Conservation (phyloP, 2,888 invertebrate genomes). For the Euphydryas editha region DNA sequence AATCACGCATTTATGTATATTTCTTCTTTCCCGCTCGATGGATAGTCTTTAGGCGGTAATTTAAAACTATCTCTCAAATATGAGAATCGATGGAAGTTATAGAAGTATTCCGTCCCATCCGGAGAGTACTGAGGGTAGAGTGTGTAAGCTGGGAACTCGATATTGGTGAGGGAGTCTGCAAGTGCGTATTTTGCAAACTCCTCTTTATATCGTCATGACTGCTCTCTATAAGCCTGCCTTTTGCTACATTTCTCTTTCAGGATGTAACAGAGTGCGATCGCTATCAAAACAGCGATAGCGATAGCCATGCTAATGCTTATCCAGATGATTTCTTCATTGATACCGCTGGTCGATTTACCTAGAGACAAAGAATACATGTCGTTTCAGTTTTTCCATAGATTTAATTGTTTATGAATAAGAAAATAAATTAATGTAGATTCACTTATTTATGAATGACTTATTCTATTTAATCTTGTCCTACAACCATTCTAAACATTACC, state of each 20-base stretch:
- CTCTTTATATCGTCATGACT: conserved; percentile 86
- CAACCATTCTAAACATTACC: conserved; percentile 5
- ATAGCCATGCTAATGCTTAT: conserved; percentile 94
- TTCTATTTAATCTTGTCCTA: conserved; percentile 11
- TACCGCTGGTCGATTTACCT: conserved; percentile 92
- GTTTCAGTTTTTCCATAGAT: too few species aligned
- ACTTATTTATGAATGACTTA: too few species aligned
- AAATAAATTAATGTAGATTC: too few species aligned
- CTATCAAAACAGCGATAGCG: conserved; percentile 91
- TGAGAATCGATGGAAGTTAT: conserved; percentile 77
- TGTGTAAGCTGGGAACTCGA: conserved; percentile 70
- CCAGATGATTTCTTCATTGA: conserved; percentile 95
- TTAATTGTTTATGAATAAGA: too few species aligned
- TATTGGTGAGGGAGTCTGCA: conserved; percentile 69
- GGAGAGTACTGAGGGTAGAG: conserved; percentile 77
- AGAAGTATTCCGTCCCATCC: conserved; percentile 77
- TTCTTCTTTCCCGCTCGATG: conserved; percentile 64
- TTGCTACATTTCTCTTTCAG: conserved; percentile 91
- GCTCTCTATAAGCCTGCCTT: conserved; percentile 87
- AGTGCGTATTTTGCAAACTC: conserved; percentile 78
- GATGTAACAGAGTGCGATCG: conserved; percentile 92
- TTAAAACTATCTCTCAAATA: conserved; percentile 73
- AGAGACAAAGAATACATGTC: too few species aligned
- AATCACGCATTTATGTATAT: conserved; percentile 76
- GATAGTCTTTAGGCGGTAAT: conserved; percentile 74